phyloP scores from a whole-genome alignment of 2,113 vertebrate genomes.

The Eptesicus fuscus region DNA sequence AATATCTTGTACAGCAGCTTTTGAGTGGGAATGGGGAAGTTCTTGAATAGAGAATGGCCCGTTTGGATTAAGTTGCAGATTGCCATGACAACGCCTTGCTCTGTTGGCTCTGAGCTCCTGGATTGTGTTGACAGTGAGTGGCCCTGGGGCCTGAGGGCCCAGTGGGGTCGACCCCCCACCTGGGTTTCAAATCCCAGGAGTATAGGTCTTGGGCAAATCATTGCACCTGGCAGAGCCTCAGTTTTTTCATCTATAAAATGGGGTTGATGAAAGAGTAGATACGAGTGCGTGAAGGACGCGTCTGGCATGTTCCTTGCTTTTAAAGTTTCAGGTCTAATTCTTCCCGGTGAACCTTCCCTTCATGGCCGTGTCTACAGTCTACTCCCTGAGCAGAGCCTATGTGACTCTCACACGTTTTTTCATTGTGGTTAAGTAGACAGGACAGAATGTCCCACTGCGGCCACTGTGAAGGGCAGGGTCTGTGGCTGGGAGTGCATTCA shows the following conservation, averaged over 20 bases:
- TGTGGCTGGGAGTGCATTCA: neutral
- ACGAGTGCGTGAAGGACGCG: too few relatives aligned
- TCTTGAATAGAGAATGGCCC: neutral
- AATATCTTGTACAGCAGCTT: neutral
- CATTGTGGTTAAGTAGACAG: neutral
- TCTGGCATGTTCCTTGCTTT: neutral
- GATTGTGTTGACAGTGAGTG: neutral
- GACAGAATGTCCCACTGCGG: neutral
- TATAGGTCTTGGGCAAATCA: neutral
- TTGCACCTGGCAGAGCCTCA: neutral
- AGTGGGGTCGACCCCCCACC: too few relatives aligned
- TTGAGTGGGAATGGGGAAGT: neutral
- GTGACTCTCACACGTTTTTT: neutral
- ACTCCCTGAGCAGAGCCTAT: neutral
- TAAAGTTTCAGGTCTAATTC: neutral
- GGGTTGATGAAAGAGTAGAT: neutral
- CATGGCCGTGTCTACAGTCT: rapidly evolving
- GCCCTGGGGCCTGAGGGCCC: neutral
- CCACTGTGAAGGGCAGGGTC: neutral
- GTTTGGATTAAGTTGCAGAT: neutral
- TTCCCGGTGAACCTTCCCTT: neutral
- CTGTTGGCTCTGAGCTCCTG: neutral
- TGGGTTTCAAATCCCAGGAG: neutral
- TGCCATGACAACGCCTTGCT: neutral
- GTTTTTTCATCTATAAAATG: neutral